Evolutionary conservation across 1,140 invertebrate genomes (phyloP).

Genomic region (Asbolus verrucosus): DNA sequence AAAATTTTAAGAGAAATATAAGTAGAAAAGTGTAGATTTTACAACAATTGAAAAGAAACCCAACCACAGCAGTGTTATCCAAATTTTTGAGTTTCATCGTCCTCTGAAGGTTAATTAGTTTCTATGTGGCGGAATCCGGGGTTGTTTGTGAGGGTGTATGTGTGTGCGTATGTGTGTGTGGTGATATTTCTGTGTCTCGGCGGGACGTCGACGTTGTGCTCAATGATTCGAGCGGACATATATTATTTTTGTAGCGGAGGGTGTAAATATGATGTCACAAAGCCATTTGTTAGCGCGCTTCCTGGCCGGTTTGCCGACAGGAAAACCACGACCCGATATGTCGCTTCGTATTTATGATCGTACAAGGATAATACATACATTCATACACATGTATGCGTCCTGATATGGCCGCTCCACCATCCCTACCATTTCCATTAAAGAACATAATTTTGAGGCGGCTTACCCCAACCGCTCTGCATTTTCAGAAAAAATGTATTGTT

Average conservation of each 20-base stretch:
- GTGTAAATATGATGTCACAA: constrained; percentile 67
- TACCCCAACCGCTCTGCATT: not conserved
- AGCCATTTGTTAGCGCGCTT: constrained; percentile 65
- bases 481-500: too few relatives aligned
- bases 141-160: constrained; percentile 31
- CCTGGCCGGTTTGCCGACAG: constrained; percentile 62
- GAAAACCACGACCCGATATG: constrained; percentile 64
- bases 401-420: not conserved
- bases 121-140: constrained; percentile 4
- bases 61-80: too few relatives aligned
- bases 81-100: not conserved
- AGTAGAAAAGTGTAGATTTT: too few relatives aligned
- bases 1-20: too few relatives aligned
- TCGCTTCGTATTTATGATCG: constrained; percentile 64
- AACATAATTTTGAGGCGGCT: constrained; percentile 4
- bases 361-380: constrained; percentile 38
- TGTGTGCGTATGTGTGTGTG: constrained; percentile 29
- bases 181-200: constrained; percentile 43
- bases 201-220: constrained; percentile 58
- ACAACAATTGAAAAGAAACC: too few relatives aligned
- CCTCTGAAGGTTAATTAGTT: constrained; percentile 19
- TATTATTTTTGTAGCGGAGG: constrained; percentile 66
- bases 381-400: constrained; percentile 40
- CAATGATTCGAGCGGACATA: constrained; percentile 66
- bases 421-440: not conserved